Evolutionary conservation across 2,888 invertebrate genomes (phyloP).

Genomic region (Vannuccia rotundouncinata): DNA sequence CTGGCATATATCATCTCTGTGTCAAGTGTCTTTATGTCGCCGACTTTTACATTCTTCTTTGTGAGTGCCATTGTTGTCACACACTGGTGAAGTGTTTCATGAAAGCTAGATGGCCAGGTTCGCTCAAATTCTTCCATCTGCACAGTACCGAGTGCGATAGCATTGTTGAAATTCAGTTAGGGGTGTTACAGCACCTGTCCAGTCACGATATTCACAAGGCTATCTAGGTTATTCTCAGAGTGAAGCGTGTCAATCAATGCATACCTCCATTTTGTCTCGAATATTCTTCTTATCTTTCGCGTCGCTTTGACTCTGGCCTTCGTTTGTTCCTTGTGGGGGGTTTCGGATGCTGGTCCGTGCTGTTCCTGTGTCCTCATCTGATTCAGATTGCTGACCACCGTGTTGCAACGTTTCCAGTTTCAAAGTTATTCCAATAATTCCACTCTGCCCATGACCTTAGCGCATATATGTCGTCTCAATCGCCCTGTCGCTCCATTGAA

Average conservation of each 20-base stretch:
- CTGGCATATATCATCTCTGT: constrained; percentile 39
- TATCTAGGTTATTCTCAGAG: constrained; percentile 9
- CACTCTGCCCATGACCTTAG: no score
- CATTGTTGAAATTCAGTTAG: constrained; percentile 34
- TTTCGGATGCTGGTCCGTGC: constrained; percentile 8
- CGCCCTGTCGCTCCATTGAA: no score
- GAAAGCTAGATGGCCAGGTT: constrained; percentile 34
- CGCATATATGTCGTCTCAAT: no score
- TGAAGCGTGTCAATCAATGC: constrained; percentile 9
- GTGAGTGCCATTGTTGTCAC: constrained; percentile 28
- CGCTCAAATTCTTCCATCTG: constrained; percentile 35
- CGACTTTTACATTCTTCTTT: constrained; percentile 35
- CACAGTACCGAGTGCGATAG: constrained; percentile 18
- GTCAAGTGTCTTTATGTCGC: constrained; percentile 36
- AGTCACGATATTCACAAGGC: constrained; percentile 34
- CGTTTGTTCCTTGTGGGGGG: constrained; percentile 19
- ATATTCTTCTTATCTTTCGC: constrained; percentile 11
- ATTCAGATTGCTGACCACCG: background rate
- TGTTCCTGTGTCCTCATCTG: constrained; percentile 26
- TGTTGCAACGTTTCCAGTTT: no score
- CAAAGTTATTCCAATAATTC: no score
- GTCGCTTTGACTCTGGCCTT: constrained; percentile 19
- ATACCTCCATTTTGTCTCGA: constrained; percentile 6
- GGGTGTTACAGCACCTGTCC: constrained; percentile 30
- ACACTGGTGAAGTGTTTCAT: constrained; percentile 29